Conservation (phyloP, 2,888 invertebrate genomes). For the Dolichomitus sp. region DNA sequence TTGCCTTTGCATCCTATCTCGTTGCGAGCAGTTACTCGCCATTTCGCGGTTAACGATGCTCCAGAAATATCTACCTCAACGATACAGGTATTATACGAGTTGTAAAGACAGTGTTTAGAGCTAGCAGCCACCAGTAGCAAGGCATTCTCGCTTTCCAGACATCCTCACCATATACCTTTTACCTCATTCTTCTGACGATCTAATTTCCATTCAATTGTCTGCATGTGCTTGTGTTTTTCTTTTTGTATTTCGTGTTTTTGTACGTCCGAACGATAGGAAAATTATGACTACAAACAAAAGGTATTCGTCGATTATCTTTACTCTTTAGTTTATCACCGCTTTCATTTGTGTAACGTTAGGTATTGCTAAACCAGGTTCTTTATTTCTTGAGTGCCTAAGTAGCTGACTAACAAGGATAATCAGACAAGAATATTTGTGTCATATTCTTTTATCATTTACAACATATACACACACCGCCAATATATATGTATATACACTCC, state of each 20-base stretch:
- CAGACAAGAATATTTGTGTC: background rate
- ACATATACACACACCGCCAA: background rate
- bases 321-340: background rate
- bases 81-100: conserved; percentile 17
- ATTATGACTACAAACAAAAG: background rate
- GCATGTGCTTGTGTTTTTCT: background rate
- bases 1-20: conserved; percentile 51
- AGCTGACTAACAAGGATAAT: background rate
- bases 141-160: background rate
- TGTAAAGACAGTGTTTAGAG: conserved; percentile 12
- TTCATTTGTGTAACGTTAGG: background rate
- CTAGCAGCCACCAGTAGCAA: background rate
- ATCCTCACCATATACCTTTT: background rate
- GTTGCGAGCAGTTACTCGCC: conserved; percentile 38
- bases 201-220: conserved; percentile 5
- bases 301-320: background rate
- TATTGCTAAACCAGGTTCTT: background rate
- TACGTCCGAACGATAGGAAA: background rate
- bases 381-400: background rate
- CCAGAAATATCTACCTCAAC: conserved; percentile 26
- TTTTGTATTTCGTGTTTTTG: background rate
- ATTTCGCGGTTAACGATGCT: conserved; percentile 55
- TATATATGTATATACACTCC: background rate
- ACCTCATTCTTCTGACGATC: background rate
- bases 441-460: background rate